Evolutionary conservation across 2,888 invertebrate species (phyloP).

Genomic region (Gonocerus acuteangulatus): DNA sequence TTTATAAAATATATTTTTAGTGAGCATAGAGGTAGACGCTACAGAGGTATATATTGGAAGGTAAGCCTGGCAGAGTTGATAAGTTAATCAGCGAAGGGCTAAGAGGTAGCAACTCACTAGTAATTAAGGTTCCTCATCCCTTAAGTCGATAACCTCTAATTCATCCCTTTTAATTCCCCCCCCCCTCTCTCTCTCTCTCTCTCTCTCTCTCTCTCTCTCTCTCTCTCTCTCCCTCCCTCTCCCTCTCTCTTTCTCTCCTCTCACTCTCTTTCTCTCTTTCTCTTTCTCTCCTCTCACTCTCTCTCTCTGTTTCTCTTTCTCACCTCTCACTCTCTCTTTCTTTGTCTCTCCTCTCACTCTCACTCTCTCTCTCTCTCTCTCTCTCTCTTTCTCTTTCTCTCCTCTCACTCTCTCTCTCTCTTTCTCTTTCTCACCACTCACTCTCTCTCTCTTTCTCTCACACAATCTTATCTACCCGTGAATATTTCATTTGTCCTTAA

Average conservation of each 20-base stretch:
- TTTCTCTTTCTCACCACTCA: no score
- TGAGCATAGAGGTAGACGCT: no score
- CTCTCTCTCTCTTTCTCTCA: no score
- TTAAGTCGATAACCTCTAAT: constrained; percentile 21
- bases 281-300: constrained; percentile 4
- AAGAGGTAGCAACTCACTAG: neutral
- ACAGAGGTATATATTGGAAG: no score
- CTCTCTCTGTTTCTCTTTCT: neutral
- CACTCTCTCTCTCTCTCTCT: no score
- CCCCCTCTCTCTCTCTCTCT: neutral
- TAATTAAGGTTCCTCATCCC: constrained; percentile 20
- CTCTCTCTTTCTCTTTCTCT: no score
- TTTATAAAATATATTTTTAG: no score
- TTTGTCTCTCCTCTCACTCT: neutral
- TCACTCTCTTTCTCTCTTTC: constrained; percentile 1
- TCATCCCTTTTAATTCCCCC: constrained; percentile 14
- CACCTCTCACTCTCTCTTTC: no score
- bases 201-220: no score
- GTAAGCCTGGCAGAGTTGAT: constrained; percentile 2
- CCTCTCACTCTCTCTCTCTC: neutral
- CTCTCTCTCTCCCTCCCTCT: no score
- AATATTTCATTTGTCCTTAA: no score
- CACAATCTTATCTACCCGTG: no score
- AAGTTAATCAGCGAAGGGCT: constrained; percentile 14
- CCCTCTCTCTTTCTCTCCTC: neutral